Conservation (phyloP, 2,888 invertebrate species). For the Acleris cristana region DNA sequence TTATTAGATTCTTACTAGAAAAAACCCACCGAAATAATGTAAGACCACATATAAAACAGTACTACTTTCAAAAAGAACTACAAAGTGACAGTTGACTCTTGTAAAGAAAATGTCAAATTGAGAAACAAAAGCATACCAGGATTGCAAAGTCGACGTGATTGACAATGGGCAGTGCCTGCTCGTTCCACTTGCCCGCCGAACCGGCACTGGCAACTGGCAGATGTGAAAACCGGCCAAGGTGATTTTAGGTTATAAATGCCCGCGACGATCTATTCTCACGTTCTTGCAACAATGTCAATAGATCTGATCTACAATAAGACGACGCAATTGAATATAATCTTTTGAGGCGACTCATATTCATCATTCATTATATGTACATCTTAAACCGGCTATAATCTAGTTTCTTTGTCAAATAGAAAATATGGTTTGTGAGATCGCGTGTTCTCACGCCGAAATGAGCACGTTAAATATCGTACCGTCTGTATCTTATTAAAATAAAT, state of each 20-base stretch:
- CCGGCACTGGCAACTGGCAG: constrained; percentile 64
- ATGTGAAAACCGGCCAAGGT: constrained; percentile 78
- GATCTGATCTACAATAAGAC: constrained; percentile 18
- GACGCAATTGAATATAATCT: constrained; percentile 15
- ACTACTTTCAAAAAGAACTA: not conserved
- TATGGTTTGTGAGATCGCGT: not conserved
- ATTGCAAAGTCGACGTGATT: constrained; percentile 56
- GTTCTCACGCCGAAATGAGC: not conserved
- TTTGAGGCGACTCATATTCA: constrained; percentile 1
- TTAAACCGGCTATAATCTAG: not conserved
- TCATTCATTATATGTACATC: not conserved
- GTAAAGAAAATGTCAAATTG: constrained; percentile 12
- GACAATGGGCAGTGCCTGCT: constrained; percentile 64
- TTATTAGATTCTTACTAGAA: constrained; percentile 10
- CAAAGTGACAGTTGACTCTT: not conserved
- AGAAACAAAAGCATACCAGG: constrained; percentile 34
- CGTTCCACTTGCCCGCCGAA: constrained; percentile 70
- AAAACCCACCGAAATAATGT: not conserved
- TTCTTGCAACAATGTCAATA: constrained; percentile 35
- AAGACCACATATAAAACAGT: too few species aligned
- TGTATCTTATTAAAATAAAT: too few species aligned
- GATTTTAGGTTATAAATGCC: constrained; percentile 49
- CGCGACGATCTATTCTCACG: constrained; percentile 35
- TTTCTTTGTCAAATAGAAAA: constrained; percentile 5
- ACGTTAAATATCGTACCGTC: too few species aligned